Base-by-base conservation (phyloP, 1,140 invertebrate species). In the Cyclina sinensis region DNA sequence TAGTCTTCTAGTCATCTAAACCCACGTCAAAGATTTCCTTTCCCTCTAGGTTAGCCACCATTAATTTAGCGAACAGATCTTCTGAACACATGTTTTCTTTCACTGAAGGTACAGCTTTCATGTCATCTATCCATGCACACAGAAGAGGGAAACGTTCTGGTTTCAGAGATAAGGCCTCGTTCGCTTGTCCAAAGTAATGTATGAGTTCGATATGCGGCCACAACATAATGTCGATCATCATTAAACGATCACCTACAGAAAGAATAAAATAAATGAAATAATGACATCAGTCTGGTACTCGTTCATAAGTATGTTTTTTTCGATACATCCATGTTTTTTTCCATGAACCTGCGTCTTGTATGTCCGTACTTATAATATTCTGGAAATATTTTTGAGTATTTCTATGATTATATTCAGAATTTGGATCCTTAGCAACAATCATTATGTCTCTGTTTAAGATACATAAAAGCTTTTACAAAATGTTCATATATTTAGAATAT, bases 1-100 rank as follows among this genome's bases (percentile, higher is more conserved):
- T n/a, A n/a, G n/a, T n/a, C n/a, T n/a, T 32, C 39, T 73, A 73
- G n/a, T 73, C 32, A n/a, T 73, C 68, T 21, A 73, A 11, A 30
- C 68, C 68, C 37, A 73, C 39, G 32, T 73, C 68, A 73, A 21
- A 73, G 11, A 73, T 24, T 16, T 73, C 39, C 35, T 39, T 73
- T 37, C 39, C 68, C 39, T 73, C 39, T n/a, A 18, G 37, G 1
- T 27, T 46, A 21, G 68, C 35, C 32, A 46, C 39, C 24, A 73
- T 35, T 18, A 73, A 9, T 27, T 37, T n/a, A 4, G 16, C 16
- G 16, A 73, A 73, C 4, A 30, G 2, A 4, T 73, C 68, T 37
- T 37, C 35, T 18, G 68, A 24, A 37, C 35, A 73, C 1, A n/a
- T 46, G 35, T 30, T 73, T 24, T 37, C 35, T 37, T 73, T 73